Evolutionary conservation across 2,888 invertebrate species (phyloP).

Genomic region (Leptinotarsa haldemani): DNA sequence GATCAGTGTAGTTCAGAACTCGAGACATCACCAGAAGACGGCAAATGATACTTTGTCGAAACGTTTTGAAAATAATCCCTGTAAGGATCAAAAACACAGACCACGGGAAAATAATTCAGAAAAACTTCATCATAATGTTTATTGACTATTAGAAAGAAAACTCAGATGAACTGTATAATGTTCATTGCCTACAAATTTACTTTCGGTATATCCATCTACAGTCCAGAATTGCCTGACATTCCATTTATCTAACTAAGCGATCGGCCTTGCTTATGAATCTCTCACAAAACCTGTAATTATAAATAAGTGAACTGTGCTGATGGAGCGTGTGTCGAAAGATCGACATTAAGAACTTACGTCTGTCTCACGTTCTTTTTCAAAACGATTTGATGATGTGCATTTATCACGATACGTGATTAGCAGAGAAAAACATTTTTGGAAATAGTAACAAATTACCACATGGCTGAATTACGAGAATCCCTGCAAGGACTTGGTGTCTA

Average conservation of each 20-base stretch:
- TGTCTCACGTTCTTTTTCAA: constrained; percentile 8
- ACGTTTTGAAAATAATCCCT: too few species aligned
- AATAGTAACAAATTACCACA: constrained; percentile 2
- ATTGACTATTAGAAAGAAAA: too few species aligned
- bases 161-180: too few species aligned
- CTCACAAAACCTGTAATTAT: constrained; percentile 10
- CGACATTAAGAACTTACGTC: neutral
- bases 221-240: neutral
- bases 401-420: constrained; percentile 6
- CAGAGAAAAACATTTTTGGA: neutral
- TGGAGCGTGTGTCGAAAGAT: constrained; percentile 9
- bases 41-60: too few species aligned
- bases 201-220: neutral
- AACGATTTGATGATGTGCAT: constrained; percentile 11
- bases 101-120: too few species aligned
- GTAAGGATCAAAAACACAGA: too few species aligned
- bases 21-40: too few species aligned
- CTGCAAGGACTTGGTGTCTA: neutral
- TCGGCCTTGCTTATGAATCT: constrained; percentile 13
- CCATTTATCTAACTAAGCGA: neutral
- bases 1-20: too few species aligned
- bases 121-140: too few species aligned
- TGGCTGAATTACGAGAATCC: neutral
- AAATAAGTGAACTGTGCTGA: neutral
- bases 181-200: neutral